These are phyloP conservation scores for Sander vitreus DNA, from an alignment of 2,113 vertebrate species.

Conservation along the genomic window DNA sequence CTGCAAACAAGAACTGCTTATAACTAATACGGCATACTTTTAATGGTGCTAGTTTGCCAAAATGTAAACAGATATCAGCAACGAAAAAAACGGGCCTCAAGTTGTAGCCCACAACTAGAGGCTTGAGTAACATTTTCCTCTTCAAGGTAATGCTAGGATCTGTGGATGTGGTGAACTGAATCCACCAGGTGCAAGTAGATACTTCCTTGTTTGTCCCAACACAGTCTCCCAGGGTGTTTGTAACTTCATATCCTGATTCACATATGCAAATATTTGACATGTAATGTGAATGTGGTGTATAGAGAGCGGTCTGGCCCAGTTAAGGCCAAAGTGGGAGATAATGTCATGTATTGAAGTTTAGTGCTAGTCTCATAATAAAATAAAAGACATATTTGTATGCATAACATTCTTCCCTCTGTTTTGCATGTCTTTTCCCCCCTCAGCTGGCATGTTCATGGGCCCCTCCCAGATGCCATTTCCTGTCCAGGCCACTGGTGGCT, in stretches of 20 bases:
- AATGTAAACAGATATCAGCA: neutral
- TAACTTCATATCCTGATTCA: neutral
- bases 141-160: neutral
- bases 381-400: neutral
- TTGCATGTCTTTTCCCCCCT: neutral
- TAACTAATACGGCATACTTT: neutral
- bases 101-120: neutral
- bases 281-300: too few relatives aligned
- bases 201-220: constrained; percentile 5
- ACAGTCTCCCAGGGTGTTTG: neutral
- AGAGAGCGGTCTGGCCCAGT: too few relatives aligned
- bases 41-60: neutral
- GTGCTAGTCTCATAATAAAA: too few relatives aligned
- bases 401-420: neutral
- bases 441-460: constrained; percentile 94
- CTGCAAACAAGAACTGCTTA: neutral
- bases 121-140: neutral
- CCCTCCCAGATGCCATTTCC: constrained; percentile 93
- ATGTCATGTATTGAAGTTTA: too few relatives aligned
- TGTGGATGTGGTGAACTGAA: neutral
- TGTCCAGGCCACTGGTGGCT: constrained; percentile 89
- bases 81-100: neutral
- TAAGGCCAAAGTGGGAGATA: too few relatives aligned
- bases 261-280: constrained; percentile 1
- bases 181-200: constrained; percentile 9